Percentiles rank a stretch among this genome's conserved stretches.
Evolutionary conservation across 2,113 vertebrate species (phyloP).

Genomic region (Argyrosomus japonicus): DNA sequence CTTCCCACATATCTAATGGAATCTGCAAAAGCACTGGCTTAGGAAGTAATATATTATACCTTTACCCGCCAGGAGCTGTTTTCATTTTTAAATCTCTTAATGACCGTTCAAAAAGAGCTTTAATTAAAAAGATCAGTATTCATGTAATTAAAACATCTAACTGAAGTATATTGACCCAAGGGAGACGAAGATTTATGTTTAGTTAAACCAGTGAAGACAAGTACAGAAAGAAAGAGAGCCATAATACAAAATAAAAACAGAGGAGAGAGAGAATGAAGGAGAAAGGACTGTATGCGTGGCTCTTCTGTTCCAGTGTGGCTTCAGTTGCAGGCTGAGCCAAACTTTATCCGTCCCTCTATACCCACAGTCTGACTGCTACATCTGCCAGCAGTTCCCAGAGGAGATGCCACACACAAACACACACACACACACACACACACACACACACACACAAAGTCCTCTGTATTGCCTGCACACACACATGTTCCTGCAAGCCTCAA

Average conservation of each 20-base stretch:
- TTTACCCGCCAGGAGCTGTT: not conserved
- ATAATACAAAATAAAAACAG: not conserved
- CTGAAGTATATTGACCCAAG: not conserved
- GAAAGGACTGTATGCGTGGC: slow-evolving; percentile 64
- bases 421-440: slow-evolving; percentile 46
- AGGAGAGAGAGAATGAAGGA: slow-evolving; percentile 5
- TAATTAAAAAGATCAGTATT: not conserved
- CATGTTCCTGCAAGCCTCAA: slow-evolving; percentile 47
- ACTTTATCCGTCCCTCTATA: slow-evolving; percentile 56
- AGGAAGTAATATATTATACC: not conserved
- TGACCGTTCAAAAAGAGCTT: not conserved
- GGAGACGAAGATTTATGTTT: not conserved
- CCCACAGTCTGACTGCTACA: slow-evolving; percentile 68
- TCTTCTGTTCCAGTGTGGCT: slow-evolving; percentile 56
- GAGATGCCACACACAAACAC: slow-evolving; percentile 58
- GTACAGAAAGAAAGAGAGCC: not conserved
- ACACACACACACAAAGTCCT: slow-evolving; percentile 26
- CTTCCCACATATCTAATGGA: not conserved
- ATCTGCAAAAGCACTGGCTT: not conserved
- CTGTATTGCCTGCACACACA: slow-evolving; percentile 29
- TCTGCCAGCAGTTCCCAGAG: slow-evolving; percentile 65
- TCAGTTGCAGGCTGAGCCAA: slow-evolving; percentile 61
- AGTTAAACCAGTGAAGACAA: not conserved
- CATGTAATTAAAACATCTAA: not conserved
- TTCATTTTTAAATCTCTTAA: not conserved